phyloP scores from a whole-genome alignment of 1,140 invertebrate genomes.

The Drosophila navojoa region DNA sequence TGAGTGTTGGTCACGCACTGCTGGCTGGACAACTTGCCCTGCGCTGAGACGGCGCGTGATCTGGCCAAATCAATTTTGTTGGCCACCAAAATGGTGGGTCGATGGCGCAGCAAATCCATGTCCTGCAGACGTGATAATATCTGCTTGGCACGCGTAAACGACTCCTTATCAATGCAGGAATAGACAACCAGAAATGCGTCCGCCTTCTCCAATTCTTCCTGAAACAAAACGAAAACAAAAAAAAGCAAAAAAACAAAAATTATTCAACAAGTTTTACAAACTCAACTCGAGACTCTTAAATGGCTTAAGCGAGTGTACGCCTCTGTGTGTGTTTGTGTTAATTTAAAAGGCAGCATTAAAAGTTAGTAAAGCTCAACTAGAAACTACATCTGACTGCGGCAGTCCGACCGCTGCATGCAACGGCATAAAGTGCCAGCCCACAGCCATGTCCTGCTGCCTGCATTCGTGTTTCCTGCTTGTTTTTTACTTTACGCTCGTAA shows the following conservation, averaged over 20 bases:
- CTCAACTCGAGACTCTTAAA: conserved; percentile 9
- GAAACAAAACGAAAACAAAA: conserved; percentile 25
- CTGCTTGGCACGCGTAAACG: conserved; percentile 92
- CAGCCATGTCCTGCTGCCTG: conserved; percentile 20
- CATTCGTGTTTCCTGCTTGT: conserved; percentile 10
- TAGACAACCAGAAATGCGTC: conserved; percentile 96
- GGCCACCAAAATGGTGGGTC: conserved; percentile 94
- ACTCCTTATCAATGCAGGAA: conserved; percentile 95
- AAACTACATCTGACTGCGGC: conserved; percentile 1
- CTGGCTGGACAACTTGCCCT: conserved; percentile 87
- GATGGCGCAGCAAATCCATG: conserved; percentile 88
- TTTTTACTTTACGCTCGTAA: conserved; percentile 66
- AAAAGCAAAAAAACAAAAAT: conserved; percentile 20
- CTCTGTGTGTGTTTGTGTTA: conserved; percentile 3
- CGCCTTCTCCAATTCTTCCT: conserved; percentile 90
- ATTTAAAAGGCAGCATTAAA: conserved; percentile 46
- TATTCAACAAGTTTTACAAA: conserved; percentile 19
- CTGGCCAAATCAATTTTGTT: conserved; percentile 98
- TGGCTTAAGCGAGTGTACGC: neutral
- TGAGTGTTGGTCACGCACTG: conserved; percentile 30
- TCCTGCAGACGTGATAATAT: conserved; percentile 90
- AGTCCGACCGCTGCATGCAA: conserved; percentile 6
- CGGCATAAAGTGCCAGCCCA: conserved; percentile 37
- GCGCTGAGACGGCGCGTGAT: conserved; percentile 93
- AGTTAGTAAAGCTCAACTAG: conserved; percentile 32